Percentiles rank a stretch among this genome's conserved stretches.
These are phyloP conservation scores for Drosophila persimilis DNA, from an alignment of 1,140 invertebrate species.

Conservation along the genomic window DNA sequence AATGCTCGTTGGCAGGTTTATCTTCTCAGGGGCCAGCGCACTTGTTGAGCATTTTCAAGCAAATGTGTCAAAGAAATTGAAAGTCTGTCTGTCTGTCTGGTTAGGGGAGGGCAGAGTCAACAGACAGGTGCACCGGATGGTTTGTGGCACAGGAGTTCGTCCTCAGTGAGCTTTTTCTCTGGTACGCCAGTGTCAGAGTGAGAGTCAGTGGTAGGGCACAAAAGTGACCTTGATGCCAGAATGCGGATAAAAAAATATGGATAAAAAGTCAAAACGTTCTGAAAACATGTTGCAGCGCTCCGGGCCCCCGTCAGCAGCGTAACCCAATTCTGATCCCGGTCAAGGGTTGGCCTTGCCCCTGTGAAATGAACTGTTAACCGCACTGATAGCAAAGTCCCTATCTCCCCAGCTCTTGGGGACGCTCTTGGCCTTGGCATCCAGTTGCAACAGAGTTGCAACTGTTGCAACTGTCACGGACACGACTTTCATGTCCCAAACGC, in stretches of 20 bases:
- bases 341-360: not conserved
- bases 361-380: not conserved
- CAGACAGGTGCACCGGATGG: slow-evolving; percentile 10
- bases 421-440: slow-evolving; percentile 18
- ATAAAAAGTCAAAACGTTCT: slow-evolving; percentile 11
- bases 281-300: slow-evolving; percentile 35
- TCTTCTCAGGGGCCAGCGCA: slow-evolving; percentile 31
- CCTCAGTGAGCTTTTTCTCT: slow-evolving; percentile 16
- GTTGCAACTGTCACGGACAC: slow-evolving; percentile 37
- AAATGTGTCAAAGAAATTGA: slow-evolving; percentile 75
- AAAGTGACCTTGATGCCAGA: slow-evolving; percentile 23
- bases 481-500: slow-evolving; percentile 4
- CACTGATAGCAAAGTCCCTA: not conserved
- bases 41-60: slow-evolving; percentile 55
- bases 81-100: slow-evolving; percentile 59
- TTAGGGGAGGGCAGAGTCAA: not conserved
- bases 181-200: slow-evolving; percentile 1
- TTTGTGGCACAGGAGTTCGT: not conserved
- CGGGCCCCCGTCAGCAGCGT: too few relatives aligned
- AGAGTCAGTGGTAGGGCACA: not conserved
- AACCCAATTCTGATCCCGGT: not conserved
- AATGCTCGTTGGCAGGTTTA: slow-evolving; percentile 13
- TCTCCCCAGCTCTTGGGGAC: not conserved
- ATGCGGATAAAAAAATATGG: slow-evolving; percentile 1
- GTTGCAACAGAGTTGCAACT: slow-evolving; percentile 40